Evolutionary conservation across 2,113 vertebrate species (phyloP).

Genomic region (Larimichthys polyactis): DNA sequence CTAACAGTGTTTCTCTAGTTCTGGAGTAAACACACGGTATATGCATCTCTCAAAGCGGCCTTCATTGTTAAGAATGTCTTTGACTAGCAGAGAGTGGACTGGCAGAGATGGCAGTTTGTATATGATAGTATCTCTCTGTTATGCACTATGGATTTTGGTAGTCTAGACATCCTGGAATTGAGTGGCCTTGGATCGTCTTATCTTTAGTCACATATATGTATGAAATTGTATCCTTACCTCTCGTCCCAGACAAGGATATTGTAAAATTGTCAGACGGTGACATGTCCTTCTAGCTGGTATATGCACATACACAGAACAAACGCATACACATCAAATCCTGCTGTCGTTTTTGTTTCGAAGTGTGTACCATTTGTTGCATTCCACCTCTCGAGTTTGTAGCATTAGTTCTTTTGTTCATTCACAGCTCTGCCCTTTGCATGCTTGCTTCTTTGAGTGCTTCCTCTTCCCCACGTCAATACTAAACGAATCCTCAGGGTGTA

Average conservation of each 20-base stretch:
- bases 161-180: slow-evolving; percentile 69
- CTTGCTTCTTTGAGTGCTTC: slow-evolving; percentile 59
- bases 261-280: slow-evolving; percentile 33
- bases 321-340: slow-evolving; percentile 1
- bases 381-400: slow-evolving; percentile 1
- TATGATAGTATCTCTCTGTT: slow-evolving; percentile 58
- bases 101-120: slow-evolving; percentile 31
- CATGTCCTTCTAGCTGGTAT: slow-evolving; percentile 49
- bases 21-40: slow-evolving; percentile 43
- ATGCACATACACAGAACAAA: slow-evolving; percentile 47
- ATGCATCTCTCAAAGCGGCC: slow-evolving; percentile 73
- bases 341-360: not conserved
- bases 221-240: slow-evolving; percentile 52
- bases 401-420: slow-evolving; percentile 37
- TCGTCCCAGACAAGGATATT: slow-evolving; percentile 33
- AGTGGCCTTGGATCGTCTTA: slow-evolving; percentile 78
- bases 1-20: slow-evolving; percentile 40
- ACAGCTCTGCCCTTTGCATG: slow-evolving; percentile 11
- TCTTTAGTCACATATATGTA: slow-evolving; percentile 61
- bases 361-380: slow-evolving; percentile 34
- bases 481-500: slow-evolving; percentile 84
- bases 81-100: slow-evolving; percentile 45
- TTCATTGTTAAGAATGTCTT: slow-evolving; percentile 75
- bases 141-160: slow-evolving; percentile 78
- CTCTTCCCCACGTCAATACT: slow-evolving; percentile 58